Evolutionary conservation across 2,113 vertebrate genomes (phyloP).

Genomic region (Piaya cayana): DNA sequence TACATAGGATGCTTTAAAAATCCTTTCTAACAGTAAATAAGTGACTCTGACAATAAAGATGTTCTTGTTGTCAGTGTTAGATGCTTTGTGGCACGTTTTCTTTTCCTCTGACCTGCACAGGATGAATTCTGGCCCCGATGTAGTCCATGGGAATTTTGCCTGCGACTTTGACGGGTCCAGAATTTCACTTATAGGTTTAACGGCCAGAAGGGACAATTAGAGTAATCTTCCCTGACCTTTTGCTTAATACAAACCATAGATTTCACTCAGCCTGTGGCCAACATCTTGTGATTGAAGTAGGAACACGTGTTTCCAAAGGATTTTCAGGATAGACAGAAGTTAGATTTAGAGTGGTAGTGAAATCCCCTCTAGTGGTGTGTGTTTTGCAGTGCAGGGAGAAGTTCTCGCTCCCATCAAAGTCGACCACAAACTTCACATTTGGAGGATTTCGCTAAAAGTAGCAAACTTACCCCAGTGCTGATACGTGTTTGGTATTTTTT

Average conservation of each 20-base stretch:
- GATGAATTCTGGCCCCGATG: background rate
- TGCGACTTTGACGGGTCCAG: fast-evolving
- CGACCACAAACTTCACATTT: background rate
- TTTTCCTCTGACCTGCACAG: background rate
- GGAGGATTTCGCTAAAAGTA: background rate
- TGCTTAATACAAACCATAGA: background rate
- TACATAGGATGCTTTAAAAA: background rate
- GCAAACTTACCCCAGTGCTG: background rate
- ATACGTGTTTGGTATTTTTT: no score
- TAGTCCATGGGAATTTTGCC: background rate
- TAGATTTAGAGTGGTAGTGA: constrained; percentile 43
- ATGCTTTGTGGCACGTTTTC: background rate
- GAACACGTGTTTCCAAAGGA: background rate
- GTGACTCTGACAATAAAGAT: background rate
- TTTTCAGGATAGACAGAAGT: background rate
- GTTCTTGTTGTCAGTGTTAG: background rate
- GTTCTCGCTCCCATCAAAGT: background rate
- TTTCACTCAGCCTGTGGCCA: constrained; percentile 12
- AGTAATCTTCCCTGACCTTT: constrained; percentile 30
- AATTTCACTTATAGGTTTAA: constrained; percentile 18
- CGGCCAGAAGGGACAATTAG: constrained; percentile 38
- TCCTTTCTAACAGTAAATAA: background rate
- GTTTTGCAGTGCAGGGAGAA: constrained; percentile 9
- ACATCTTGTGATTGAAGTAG: background rate
- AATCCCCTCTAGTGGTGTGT: constrained; percentile 43